A percentile compares a stretch with the other conserved stretches of the same genome.
Conservation (phyloP, 1,140 invertebrate species). For the Cotesia glomerata region DNA sequence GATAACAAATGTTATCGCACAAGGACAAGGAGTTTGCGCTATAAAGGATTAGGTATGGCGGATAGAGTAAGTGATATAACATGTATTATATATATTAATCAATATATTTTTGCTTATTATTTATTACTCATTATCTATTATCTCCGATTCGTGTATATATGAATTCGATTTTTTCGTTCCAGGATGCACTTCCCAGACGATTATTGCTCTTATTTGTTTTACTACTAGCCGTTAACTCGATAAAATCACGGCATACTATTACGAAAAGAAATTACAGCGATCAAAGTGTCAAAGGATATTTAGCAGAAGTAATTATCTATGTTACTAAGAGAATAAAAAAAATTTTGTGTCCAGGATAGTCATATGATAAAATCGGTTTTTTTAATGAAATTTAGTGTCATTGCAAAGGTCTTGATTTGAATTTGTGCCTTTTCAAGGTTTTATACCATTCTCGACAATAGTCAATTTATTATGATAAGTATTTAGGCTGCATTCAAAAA, state of each 20-base stretch:
- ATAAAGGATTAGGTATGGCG: conserved; percentile 27
- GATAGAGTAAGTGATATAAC: conserved; percentile 20
- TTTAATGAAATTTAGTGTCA: too few relatives aligned
- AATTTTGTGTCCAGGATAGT: too few relatives aligned
- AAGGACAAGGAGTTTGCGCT: conserved; percentile 23
- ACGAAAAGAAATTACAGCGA: conserved; percentile 77
- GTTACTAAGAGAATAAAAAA: too few relatives aligned
- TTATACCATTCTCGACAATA: too few relatives aligned
- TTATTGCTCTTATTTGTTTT: conserved; percentile 43
- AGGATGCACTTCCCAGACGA: conserved; percentile 36
- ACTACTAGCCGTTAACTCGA: conserved; percentile 40
- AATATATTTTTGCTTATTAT: neutral
- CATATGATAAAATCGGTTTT: too few relatives aligned
- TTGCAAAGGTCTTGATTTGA: too few relatives aligned
- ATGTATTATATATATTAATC: neutral
- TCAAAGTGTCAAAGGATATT: conserved; percentile 78
- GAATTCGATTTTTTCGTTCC: conserved; percentile 1
- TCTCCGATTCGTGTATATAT: neutral
- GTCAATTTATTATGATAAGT: too few relatives aligned
- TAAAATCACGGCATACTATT: conserved; percentile 54
- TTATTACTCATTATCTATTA: neutral
- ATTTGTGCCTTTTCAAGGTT: too few relatives aligned
- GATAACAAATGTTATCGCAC: conserved; percentile 18
- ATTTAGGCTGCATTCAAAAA: too few relatives aligned
- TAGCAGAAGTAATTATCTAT: conserved; percentile 72